These are phyloP conservation scores for Copidosoma floridanum DNA, from an alignment of 1,140 invertebrate species.

Conservation along the genomic window DNA sequence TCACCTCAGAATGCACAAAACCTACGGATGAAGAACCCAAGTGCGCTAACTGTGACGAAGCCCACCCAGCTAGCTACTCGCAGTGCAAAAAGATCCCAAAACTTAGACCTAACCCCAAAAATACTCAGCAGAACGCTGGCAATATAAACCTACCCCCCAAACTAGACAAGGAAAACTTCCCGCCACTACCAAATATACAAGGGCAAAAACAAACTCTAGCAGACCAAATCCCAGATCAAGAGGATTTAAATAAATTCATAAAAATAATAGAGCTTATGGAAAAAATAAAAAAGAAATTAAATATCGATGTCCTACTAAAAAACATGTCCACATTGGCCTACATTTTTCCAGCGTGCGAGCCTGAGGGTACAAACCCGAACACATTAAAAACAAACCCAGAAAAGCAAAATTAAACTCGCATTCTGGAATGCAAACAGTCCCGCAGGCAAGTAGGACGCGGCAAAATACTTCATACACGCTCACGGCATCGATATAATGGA, in stretches of 20 bases:
- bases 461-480: conserved; percentile 21
- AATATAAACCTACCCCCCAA: not conserved
- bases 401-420: conserved; percentile 6
- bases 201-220: too few relatives aligned
- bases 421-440: conserved; percentile 31
- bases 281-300: not conserved
- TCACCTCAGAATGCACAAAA: not conserved
- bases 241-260: not conserved
- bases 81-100: not conserved
- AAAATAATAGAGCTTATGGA: not conserved
- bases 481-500: conserved; percentile 30
- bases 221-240: not conserved
- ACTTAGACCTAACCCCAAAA: not conserved
- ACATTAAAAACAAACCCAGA: not conserved
- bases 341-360: not conserved
- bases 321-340: not conserved
- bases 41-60: conserved; percentile 5
- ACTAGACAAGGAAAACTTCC: too few relatives aligned
- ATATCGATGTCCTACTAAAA: conserved; percentile 1
- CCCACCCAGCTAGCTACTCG: not conserved
- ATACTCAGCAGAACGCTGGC: not conserved
- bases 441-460: conserved; percentile 22
- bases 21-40: not conserved
- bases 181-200: too few relatives aligned
- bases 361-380: not conserved